phyloP scores from a whole-genome alignment of 2,113 vertebrate species.

The Onychostruthus taczanowskii region DNA sequence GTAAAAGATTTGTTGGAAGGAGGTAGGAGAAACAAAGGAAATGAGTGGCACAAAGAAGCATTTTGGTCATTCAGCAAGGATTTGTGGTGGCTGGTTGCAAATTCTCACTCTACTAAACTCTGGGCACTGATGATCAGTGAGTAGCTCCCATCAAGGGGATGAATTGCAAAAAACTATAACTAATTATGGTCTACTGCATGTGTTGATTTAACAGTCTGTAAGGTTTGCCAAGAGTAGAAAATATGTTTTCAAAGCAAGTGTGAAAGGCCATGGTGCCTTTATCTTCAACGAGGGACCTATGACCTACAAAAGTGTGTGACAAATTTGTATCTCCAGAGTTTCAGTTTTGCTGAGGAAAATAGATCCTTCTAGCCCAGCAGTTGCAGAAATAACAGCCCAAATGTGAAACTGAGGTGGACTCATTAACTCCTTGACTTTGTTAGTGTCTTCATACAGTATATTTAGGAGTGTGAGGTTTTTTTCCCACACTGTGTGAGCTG shows the following conservation, averaged over 20 bases:
- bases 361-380: not conserved
- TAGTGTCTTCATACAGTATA: not conserved
- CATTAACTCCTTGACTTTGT: not conserved
- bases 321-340: not conserved
- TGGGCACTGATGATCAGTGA: not conserved
- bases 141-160: not conserved
- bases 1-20: not conserved
- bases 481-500: not conserved
- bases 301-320: not conserved
- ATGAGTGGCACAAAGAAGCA: not conserved
- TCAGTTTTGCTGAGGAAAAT: not conserved
- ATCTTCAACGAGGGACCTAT: not conserved
- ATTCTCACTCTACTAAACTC: fast-evolving
- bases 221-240: not conserved
- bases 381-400: not conserved
- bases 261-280: not conserved
- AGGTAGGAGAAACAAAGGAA: not conserved
- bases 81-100: not conserved
- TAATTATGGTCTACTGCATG: not conserved
- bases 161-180: not conserved
- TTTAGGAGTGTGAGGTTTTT: not conserved
- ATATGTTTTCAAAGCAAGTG: fast-evolving
- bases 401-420: not conserved
- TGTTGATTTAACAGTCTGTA: not conserved
- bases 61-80: not conserved